These are phyloP conservation scores for Dasyprocta punctata DNA, from an alignment of 2,113 vertebrate genomes.

Conservation along the genomic window DNA sequence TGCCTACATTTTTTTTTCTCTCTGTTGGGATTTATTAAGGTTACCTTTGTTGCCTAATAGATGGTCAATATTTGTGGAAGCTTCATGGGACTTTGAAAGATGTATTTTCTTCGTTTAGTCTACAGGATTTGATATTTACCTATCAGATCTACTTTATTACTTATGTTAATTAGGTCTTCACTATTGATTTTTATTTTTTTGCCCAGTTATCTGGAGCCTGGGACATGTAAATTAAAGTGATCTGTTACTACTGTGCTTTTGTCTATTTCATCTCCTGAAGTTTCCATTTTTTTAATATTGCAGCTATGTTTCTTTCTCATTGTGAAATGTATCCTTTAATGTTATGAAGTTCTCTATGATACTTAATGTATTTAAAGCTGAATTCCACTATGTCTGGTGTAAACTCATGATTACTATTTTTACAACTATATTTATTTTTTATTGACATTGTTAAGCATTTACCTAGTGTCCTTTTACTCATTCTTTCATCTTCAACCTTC, in stretches of 20 bases:
- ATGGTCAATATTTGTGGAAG: conserved; percentile 69
- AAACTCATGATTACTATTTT: conserved; percentile 4
- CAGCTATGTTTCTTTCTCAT: background rate
- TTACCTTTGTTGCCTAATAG: conserved; percentile 61
- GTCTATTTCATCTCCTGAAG: conserved; percentile 31
- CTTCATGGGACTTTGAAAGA: conserved; percentile 47
- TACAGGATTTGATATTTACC: conserved; percentile 58
- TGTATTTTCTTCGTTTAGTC: conserved; percentile 54
- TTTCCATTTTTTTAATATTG: background rate
- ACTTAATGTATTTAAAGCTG: conserved; percentile 28
- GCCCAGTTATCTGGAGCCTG: conserved; percentile 52
- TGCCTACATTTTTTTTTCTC: background rate
- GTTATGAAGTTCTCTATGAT: background rate
- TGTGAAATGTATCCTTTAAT: conserved; percentile 1
- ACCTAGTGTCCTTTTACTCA: background rate
- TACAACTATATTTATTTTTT: conserved; percentile 41
- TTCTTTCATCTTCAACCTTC: conserved; percentile 33
- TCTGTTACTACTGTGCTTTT: background rate
- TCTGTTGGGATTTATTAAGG: background rate
- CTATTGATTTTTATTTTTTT: conserved; percentile 69
- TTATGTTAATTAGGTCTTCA: conserved; percentile 64
- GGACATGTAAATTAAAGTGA: conserved; percentile 55
- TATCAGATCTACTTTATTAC: conserved; percentile 62
- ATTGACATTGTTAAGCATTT: conserved; percentile 13
- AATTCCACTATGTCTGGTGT: conserved; percentile 30